Evolutionary conservation across 2,888 invertebrate genomes (phyloP).

Genomic region (Noctua comes): DNA sequence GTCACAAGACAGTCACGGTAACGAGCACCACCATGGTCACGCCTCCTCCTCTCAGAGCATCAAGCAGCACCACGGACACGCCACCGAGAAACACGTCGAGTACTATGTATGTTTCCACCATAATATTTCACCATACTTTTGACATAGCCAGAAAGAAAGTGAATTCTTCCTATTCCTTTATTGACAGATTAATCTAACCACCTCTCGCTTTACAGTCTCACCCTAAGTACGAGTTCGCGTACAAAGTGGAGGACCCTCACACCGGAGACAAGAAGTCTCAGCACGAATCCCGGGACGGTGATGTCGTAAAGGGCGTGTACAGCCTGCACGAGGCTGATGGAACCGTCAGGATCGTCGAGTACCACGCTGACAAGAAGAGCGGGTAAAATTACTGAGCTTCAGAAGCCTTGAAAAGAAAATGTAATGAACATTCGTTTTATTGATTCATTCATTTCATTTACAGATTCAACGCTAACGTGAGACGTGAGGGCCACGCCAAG

Average conservation of each 20-base stretch:
- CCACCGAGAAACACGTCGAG: slow-evolving; percentile 61
- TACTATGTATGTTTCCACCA: slow-evolving; percentile 19
- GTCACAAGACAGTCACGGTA: slow-evolving; percentile 32
- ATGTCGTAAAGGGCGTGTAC: slow-evolving; percentile 90
- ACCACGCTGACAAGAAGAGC: slow-evolving; percentile 61
- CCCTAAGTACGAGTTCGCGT: slow-evolving; percentile 88
- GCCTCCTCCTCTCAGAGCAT: slow-evolving; percentile 4
- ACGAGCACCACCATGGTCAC: background rate
- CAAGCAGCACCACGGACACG: slow-evolving; percentile 45
- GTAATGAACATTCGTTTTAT: background rate
- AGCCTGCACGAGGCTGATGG: slow-evolving; percentile 83
- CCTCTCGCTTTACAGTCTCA: slow-evolving; percentile 70
- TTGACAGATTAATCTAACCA: too few relatives aligned
- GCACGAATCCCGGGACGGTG: slow-evolving; percentile 88
- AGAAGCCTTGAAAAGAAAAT: background rate
- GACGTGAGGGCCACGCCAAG: slow-evolving; percentile 24
- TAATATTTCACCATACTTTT: too few relatives aligned
- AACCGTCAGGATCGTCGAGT: slow-evolving; percentile 74
- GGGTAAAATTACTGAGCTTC: slow-evolving; percentile 32
- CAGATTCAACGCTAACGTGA: slow-evolving; percentile 35
- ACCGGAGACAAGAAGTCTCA: slow-evolving; percentile 90
- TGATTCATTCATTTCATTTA: background rate
- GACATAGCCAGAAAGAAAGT: too few relatives aligned
- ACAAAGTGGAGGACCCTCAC: slow-evolving; percentile 88
- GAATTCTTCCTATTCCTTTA: too few relatives aligned